Percentiles rank a stretch among this genome's conserved stretches.
These are phyloP conservation scores for Chloroceryle aenea DNA, from an alignment of 2,113 vertebrate genomes.

Conservation along the genomic window DNA sequence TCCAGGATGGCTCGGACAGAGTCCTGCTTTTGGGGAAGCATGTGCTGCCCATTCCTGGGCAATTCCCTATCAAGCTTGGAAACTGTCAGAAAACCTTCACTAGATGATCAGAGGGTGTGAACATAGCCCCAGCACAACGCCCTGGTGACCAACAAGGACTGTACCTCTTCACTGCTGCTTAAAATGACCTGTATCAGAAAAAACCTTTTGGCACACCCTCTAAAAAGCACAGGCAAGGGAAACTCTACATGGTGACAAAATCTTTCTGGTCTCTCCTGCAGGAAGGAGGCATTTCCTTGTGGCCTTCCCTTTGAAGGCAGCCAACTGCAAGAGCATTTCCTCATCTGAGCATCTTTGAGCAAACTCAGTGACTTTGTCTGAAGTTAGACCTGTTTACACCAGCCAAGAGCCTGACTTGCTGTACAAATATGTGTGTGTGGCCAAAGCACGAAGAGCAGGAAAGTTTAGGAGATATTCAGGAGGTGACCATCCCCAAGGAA, in stretches of 20 bases:
- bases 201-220: background rate
- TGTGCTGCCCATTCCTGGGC: background rate
- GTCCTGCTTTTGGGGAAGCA: background rate
- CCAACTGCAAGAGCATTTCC: rapidly evolving
- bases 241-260: background rate
- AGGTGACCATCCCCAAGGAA: background rate
- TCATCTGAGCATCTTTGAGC: background rate
- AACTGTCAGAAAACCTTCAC: background rate
- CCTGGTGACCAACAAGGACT: background rate
- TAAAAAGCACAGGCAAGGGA: background rate
- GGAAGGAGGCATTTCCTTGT: background rate
- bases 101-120: background rate
- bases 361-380: background rate
- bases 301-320: background rate
- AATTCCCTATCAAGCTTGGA: background rate
- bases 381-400: background rate
- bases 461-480: background rate
- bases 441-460: background rate
- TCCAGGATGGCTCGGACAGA: background rate
- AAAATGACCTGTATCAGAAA: background rate
- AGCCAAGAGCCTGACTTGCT: background rate
- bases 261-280: background rate
- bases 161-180: background rate
- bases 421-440: background rate
- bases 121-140: background rate